Evolutionary conservation across 2,113 vertebrate genomes (phyloP), one percentile per base, ranked within the genome.

Genomic region (Mungos mungo): DNA sequence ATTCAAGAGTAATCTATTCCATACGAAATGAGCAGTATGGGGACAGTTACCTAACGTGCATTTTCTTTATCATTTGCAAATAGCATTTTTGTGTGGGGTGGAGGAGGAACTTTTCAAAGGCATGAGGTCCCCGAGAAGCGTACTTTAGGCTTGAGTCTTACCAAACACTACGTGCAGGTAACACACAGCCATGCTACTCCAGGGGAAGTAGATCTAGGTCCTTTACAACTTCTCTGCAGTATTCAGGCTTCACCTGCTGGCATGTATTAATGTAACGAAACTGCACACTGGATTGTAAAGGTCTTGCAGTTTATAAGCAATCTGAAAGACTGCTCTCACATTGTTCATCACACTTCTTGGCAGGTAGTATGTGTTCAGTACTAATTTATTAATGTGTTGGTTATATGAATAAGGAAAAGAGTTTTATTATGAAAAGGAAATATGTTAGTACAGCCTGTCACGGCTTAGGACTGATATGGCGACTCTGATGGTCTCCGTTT

Each of bases 21-120:
- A 91, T 27, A 88, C 57, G 86, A 96, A 93, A 93, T 80, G n/a
- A 57, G 8, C 41, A 68, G 10, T 60, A 83, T 94, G 41, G 45
- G n/a, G 45, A 45, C 47, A 41, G 57, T 77, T 31, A 94, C 71
- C 29, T 77, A 27, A 90, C 92, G 68, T 38, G 25, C 6, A 57
- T 82, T 92, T 96, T 86, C 54, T 57, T 90, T 97, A 86, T 45
- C 68, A 29, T 79, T 80, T 88, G 79, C 84, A 94, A 94, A 86
- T 60, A 25, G 38, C 16, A 13, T 33, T 33, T 88, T n/a, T 35
- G 31, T 50, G 16, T 19, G 38, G 21, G 16, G 66, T 74, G 18
- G 31, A 29, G 10, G 33, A 72, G 25, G 2, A n/a, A 6, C 5
- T 57, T 97, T 95, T 80, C 47, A 91, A 93, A 90, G 35, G 60